These are phyloP conservation scores for Drosophila multiciliata DNA, from an alignment of 2,888 invertebrate genomes.

Conservation along the genomic window DNA sequence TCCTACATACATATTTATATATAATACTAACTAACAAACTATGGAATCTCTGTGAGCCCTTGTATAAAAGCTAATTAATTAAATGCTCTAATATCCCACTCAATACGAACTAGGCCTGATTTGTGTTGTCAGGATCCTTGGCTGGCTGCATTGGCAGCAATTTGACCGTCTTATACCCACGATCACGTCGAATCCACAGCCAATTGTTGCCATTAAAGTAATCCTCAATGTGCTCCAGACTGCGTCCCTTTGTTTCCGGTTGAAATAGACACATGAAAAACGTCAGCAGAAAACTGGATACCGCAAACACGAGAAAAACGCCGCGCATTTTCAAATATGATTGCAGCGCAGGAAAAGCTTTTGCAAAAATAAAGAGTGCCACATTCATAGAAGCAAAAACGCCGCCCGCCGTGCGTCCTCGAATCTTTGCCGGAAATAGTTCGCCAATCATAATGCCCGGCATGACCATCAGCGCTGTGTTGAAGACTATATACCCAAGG, in stretches of 20 bases:
- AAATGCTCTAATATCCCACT: slow-evolving; percentile 1
- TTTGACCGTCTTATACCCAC: slow-evolving; percentile 74
- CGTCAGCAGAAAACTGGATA: slow-evolving; percentile 87
- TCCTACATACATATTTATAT: slow-evolving; percentile 19
- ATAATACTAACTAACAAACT: slow-evolving; percentile 46
- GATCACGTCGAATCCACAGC: slow-evolving; percentile 86
- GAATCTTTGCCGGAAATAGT: slow-evolving; percentile 89
- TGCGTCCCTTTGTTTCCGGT: slow-evolving; percentile 91
- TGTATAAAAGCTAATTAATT: slow-evolving; percentile 41
- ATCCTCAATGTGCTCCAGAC: slow-evolving; percentile 91
- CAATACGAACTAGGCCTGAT: slow-evolving; percentile 29
- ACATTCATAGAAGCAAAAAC: slow-evolving; percentile 90
- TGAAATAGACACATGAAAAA: slow-evolving; percentile 89
- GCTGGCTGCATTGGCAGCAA: slow-evolving; percentile 48
- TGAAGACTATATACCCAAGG: slow-evolving; percentile 90
- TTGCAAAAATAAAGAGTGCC: slow-evolving; percentile 89
- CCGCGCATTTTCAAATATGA: slow-evolving; percentile 88
- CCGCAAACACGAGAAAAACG: slow-evolving; percentile 90
- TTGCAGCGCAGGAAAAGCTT: slow-evolving; percentile 89
- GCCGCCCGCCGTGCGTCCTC: slow-evolving; percentile 90
- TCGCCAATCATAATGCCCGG: slow-evolving; percentile 92
- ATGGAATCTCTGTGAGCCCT: slow-evolving; percentile 46
- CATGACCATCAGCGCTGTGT: slow-evolving; percentile 91
- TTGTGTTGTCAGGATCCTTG: slow-evolving; percentile 26
- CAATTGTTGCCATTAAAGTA: slow-evolving; percentile 90